Evolutionary conservation across 2,797 vertebrate genomes (phyloP).

Genomic region (Acestrorhynchus altus): DNA sequence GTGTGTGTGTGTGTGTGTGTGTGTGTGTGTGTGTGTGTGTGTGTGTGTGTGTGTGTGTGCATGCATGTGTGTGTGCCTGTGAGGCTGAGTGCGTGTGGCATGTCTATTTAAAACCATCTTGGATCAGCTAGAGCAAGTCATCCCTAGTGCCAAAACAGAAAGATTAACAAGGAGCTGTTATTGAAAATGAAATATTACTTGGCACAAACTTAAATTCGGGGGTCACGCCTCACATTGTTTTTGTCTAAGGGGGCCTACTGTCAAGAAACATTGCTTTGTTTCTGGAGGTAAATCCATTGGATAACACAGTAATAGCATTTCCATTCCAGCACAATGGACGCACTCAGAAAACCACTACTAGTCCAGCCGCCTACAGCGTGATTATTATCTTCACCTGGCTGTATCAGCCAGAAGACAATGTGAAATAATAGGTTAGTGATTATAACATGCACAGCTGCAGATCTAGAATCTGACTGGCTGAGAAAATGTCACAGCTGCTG

Average conservation of each 20-base stretch:
- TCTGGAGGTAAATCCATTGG: not conserved
- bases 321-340: not conserved
- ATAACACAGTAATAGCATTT: not conserved
- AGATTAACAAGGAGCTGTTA: constrained; percentile 30
- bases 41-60: not conserved
- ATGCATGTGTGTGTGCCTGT: not conserved
- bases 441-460: too few relatives aligned
- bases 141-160: constrained; percentile 8
- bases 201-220: constrained; percentile 23
- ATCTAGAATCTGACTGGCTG: too few relatives aligned
- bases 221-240: constrained; percentile 21
- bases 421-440: not conserved
- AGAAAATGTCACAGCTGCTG: too few relatives aligned
- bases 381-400: not conserved
- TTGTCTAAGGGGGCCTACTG: constrained; percentile 13
- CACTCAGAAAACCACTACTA: not conserved
- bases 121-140: constrained; percentile 9
- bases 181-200: constrained; percentile 18
- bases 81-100: not conserved
- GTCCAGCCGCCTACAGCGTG: not conserved
- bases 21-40: not conserved
- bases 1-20: not conserved
- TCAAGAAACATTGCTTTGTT: constrained; percentile 14
- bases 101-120: constrained; percentile 16
- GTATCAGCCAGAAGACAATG: not conserved